phyloP scores from a whole-genome alignment of 2,113 vertebrate genomes.

The Coptodon bakossiorum region DNA sequence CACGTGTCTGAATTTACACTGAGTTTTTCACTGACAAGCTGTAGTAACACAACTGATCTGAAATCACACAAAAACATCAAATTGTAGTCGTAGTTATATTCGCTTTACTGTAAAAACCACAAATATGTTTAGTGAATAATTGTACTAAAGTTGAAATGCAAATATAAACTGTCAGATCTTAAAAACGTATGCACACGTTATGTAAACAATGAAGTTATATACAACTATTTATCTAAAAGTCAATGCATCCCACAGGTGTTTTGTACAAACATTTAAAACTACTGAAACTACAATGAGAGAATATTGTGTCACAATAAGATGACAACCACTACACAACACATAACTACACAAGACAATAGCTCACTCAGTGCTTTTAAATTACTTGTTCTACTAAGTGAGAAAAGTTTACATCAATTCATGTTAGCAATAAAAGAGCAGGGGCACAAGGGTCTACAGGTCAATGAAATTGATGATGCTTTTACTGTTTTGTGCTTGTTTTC shows the following conservation, averaged over 20 bases:
- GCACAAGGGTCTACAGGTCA: too few species aligned
- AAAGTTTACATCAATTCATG: too few species aligned
- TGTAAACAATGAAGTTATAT: background rate
- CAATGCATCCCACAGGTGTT: background rate
- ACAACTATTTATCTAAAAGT: background rate
- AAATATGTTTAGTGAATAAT: background rate
- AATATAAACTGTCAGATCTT: background rate
- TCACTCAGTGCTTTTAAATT: too few species aligned
- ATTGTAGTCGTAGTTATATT: fast-evolving
- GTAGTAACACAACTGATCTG: background rate
- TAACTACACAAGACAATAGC: too few species aligned
- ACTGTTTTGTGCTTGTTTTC: too few species aligned
- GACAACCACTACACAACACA: too few species aligned
- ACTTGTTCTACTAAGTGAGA: too few species aligned
- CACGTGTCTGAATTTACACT: too few species aligned
- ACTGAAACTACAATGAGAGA: background rate
- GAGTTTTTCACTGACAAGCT: background rate
- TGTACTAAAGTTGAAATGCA: background rate
- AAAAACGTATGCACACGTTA: background rate
- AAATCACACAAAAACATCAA: background rate
- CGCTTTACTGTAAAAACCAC: background rate
- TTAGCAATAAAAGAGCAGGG: too few species aligned
- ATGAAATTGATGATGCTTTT: too few species aligned
- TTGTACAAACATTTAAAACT: background rate
- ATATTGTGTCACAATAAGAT: background rate